Base-by-base conservation (phyloP, 1,140 invertebrate genomes). In the Lithobius niger region DNA sequence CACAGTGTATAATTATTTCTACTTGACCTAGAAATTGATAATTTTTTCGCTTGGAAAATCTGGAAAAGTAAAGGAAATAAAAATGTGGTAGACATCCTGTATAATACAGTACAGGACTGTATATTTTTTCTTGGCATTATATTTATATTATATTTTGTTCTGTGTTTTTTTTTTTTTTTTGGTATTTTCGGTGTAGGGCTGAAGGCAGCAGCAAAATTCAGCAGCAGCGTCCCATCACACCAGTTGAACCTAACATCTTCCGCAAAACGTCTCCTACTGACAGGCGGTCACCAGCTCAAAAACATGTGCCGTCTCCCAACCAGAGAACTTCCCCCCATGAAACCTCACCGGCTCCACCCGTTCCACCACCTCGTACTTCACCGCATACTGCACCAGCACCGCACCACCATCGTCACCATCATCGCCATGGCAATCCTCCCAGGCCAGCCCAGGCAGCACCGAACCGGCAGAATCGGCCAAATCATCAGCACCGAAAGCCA, bases 351-450 rank as follows among this genome's bases (percentile, higher is more conserved):
- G 76, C 59, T 71, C 78, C 66, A 67, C 73, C 50, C 70, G 77
- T 71, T 74, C 79, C 68, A 3, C 78, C 80, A 2, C 70, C 82
- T 45, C 82, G n/a, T n/a, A n/a, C n/a, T n/a, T n/a, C n/a, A n/a
- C n/a, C n/a, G n/a, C n/a, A 81, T 52, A 25, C 58, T 1, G 51
- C 52, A 21, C 59, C 57, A 19, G 58, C 58, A 15, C 19, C 36
- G 10, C 51, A 49, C 1, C 51, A 47, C 52, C 52, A 52, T 28
- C 52, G 51, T 28, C 56, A 52, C 22, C 52, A 54, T n/a, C 47
- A 27, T 26, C 40, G 25, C 6, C 57, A 45, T 21, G 15, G 36
- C 55, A 58, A 31, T 27, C 25, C 56, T 47, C 27, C 52, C 18
- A 57, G 58, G 22, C 42, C 31, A 16, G 44, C 53, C 40, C 42